Evolutionary conservation across 2,113 vertebrate species (phyloP), one percentile per base, ranked within the genome.

Genomic region (Hippocampus barbouri): DNA sequence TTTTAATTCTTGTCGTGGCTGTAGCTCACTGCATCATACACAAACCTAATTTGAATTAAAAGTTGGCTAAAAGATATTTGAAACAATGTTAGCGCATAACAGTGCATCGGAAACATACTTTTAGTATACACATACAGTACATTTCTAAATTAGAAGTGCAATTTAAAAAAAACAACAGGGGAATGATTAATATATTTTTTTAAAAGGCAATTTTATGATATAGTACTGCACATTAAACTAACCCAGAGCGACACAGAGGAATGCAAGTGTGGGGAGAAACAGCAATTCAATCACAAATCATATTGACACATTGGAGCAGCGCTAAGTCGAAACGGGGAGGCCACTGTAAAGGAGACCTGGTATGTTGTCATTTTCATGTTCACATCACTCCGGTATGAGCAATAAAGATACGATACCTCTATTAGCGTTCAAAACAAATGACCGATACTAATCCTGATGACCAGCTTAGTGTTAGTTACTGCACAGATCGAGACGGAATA

Each of bases 131-230:
- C 34, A 38, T 38, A 38, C 25, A 25, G 25, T 25, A 25, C 12
- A 45, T 45, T 56, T 56, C 53, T 56, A n/a, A 11, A 56, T 10
- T 56, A 56, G 30, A 1, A 63, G 72, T 5, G 27, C 16, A 27
- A 23, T 4, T 11, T 0, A 25, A 27, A 15, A 30, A 8, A 45
- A 86, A 89, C 88, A 91, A 90, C 89, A 30, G 88, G 84, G 78
- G 34, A 66, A 92, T 72, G 91, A 89, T 79, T 79, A 90, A 84
- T 86, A 88, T 89, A 62, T 90, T 80, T 88, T 89, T 89, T 91
- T 92, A 20, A 51, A 51, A 38, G 49, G 18, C 18, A 18, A 8
- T 51, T 51, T 51, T 18, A 20, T 51, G 49, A 20, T 21, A 51
- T 18, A 51, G 15, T 47, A 15, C 45, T 47, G 41, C 41, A 43